Conservation (phyloP, 2,113 vertebrate genomes). For the Indri indri region DNA sequence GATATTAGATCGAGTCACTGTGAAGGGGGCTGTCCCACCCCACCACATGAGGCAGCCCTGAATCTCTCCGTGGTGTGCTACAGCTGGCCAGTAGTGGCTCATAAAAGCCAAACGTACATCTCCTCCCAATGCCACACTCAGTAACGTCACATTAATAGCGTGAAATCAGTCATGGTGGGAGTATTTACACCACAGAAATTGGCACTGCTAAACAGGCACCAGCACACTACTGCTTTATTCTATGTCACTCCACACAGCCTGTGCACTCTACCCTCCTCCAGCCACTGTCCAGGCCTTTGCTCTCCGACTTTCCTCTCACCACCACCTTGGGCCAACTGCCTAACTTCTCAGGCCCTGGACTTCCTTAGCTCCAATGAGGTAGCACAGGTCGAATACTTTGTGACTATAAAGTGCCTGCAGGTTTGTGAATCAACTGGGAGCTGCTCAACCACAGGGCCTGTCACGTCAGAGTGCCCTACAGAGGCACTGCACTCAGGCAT, state of each 20-base stretch:
- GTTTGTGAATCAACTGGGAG: background rate
- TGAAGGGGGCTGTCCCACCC: background rate
- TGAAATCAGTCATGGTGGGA: background rate
- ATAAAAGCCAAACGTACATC: background rate
- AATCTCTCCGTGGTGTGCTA: background rate
- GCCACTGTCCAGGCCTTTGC: background rate
- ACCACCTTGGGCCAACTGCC: background rate
- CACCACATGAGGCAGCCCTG: background rate
- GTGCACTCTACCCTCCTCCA: background rate
- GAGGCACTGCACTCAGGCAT: rapidly evolving
- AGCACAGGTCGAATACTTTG: background rate
- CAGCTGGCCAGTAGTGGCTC: background rate
- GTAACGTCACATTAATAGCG: background rate
- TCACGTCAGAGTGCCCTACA: rapidly evolving
- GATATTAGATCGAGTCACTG: background rate
- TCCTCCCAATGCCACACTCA: background rate
- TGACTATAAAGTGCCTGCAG: background rate
- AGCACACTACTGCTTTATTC: background rate
- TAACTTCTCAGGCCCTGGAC: background rate
- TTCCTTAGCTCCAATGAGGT: background rate
- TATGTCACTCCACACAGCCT: rapidly evolving
- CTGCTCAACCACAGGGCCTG: background rate
- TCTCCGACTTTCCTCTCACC: background rate
- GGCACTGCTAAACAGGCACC: background rate
- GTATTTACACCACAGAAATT: background rate